These are phyloP conservation scores for Pachliopta kotzebuea DNA, from an alignment of 2,888 invertebrate genomes.

Conservation along the genomic window DNA sequence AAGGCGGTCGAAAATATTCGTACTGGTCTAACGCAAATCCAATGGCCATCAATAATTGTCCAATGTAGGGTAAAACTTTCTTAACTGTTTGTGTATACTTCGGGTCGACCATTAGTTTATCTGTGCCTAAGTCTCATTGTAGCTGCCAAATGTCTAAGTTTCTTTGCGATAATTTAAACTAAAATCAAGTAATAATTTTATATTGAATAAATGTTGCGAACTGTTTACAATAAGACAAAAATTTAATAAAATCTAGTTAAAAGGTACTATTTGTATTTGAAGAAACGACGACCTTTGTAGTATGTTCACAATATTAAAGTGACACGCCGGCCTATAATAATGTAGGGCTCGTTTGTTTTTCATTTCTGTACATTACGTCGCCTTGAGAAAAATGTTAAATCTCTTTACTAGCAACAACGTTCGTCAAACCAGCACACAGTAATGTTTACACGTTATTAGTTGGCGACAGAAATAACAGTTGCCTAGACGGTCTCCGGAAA, in stretches of 20 bases:
- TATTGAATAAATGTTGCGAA: background rate
- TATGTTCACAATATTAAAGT: too few species aligned
- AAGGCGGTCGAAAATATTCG: conserved; percentile 48
- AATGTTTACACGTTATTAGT: too few species aligned
- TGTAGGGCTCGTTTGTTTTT: too few species aligned
- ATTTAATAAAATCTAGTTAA: background rate
- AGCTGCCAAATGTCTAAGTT: background rate
- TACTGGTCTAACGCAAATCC: conserved; percentile 66
- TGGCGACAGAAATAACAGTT: too few species aligned
- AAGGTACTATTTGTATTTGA: too few species aligned
- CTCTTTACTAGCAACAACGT: too few species aligned
- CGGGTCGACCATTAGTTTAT: conserved; percentile 44
- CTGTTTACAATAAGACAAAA: background rate
- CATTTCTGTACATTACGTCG: too few species aligned
- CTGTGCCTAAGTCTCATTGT: conserved; percentile 5
- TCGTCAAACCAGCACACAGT: too few species aligned
- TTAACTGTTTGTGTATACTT: conserved; percentile 35
- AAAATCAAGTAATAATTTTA: background rate
- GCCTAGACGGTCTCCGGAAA: too few species aligned
- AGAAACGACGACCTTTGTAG: too few species aligned
- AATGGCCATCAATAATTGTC: conserved; percentile 59
- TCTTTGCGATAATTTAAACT: background rate
- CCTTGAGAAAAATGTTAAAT: too few species aligned
- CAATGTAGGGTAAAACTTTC: conserved; percentile 54
- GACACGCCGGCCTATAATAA: too few species aligned